A percentile compares a stretch with the other conserved stretches of the same genome.
Evolutionary conservation across 2,113 vertebrate genomes (phyloP).

Genomic region (chimpanzee (Pan troglodytes)): NHGRI_mPanTro3-v2.1_pri NC_072410.2:101172501-101173000

Average conservation of each 20-base stretch:
- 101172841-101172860: neutral
- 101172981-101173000: neutral
- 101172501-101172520: neutral
- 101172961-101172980: neutral
- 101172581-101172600: neutral
- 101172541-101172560: neutral
- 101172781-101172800: neutral
- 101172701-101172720: neutral
- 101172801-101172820: neutral
- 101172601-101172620: neutral
- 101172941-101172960: neutral
- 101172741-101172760: neutral
- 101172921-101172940: neutral
- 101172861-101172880: neutral
- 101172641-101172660: neutral
- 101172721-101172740: neutral
- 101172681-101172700: neutral
- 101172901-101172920: neutral
- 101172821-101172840: neutral
- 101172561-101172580: neutral
- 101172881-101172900: constrained; percentile 17
- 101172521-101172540: neutral
- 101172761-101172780: neutral
- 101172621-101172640: neutral
- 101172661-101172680: neutral